phyloP scores from a whole-genome alignment of 2,113 vertebrate genomes.

The Myotis brandtii region DNA sequence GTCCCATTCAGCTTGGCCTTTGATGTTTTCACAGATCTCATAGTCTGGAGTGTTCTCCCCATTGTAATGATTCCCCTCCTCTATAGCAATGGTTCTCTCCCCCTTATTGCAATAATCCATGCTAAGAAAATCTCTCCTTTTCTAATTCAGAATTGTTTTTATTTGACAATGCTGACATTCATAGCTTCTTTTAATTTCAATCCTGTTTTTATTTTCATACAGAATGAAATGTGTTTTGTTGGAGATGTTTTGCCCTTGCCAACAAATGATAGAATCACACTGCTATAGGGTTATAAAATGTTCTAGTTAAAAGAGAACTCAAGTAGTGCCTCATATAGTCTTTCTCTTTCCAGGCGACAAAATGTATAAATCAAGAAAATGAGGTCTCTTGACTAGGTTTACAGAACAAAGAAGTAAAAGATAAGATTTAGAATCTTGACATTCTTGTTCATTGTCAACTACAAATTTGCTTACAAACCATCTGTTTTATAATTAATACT shows the following conservation, averaged over 20 bases:
- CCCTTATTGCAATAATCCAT: not conserved
- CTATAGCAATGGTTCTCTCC: no score
- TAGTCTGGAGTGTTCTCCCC: not conserved
- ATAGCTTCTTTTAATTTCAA: not conserved
- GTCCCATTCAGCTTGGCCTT: not conserved
- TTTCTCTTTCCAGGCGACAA: not conserved
- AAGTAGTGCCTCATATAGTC: not conserved
- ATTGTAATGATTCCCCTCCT: not conserved
- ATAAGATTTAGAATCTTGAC: not conserved
- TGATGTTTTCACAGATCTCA: not conserved
- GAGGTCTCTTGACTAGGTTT: not conserved
- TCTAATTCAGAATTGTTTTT: not conserved
- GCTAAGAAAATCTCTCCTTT: not conserved
- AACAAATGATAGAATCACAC: not conserved
- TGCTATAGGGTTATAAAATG: not conserved
- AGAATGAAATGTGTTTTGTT: not conserved
- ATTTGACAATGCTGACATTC: not conserved
- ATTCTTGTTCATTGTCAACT: not conserved
- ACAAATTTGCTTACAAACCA: not conserved
- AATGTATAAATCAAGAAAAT: conserved; percentile 1
- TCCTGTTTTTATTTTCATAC: not conserved
- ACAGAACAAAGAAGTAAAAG: not conserved
- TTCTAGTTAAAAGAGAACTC: conserved; percentile 16
- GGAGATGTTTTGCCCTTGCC: not conserved
- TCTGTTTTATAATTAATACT: not conserved